Evolutionary conservation across 2,888 invertebrate genomes (phyloP).

Genomic region (Phymatocera aterrima): DNA sequence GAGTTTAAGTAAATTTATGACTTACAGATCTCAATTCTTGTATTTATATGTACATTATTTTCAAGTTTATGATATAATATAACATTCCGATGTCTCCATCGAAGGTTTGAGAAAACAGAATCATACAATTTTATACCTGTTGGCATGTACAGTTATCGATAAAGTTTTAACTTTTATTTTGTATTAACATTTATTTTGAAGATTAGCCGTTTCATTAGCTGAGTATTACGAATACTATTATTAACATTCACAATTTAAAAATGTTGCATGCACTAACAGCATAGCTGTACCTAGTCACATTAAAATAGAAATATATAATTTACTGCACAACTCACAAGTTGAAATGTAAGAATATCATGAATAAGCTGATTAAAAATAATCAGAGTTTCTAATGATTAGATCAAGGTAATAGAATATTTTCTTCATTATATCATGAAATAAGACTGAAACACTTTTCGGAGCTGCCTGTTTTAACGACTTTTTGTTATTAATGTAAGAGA

Average conservation of each 20-base stretch:
- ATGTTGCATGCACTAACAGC: not conserved
- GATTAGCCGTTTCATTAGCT: not conserved
- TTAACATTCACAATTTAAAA: not conserved
- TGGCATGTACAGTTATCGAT: not conserved
- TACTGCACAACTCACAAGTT: not conserved
- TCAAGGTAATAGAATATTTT: too few species aligned
- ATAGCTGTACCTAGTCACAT: not conserved
- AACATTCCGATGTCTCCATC: not conserved
- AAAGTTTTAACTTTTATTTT: not conserved
- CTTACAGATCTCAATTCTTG: not conserved
- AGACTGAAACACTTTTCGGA: not conserved
- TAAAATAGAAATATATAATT: not conserved
- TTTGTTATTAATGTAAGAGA: not conserved
- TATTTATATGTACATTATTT: not conserved
- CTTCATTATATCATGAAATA: not conserved
- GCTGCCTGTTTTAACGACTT: not conserved
- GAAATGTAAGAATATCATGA: not conserved
- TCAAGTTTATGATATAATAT: not conserved
- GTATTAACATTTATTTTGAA: not conserved
- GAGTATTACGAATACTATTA: not conserved
- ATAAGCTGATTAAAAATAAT: slow-evolving; percentile 5
- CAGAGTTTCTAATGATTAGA: not conserved
- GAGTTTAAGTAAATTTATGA: not conserved
- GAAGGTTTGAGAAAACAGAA: not conserved
- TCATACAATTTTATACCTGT: not conserved